A percentile compares a stretch with the other conserved stretches of the same genome.
Evolutionary conservation across 2,113 vertebrate species (phyloP).

Genomic region (Sinocyclocheilus anophthalmus): DNA sequence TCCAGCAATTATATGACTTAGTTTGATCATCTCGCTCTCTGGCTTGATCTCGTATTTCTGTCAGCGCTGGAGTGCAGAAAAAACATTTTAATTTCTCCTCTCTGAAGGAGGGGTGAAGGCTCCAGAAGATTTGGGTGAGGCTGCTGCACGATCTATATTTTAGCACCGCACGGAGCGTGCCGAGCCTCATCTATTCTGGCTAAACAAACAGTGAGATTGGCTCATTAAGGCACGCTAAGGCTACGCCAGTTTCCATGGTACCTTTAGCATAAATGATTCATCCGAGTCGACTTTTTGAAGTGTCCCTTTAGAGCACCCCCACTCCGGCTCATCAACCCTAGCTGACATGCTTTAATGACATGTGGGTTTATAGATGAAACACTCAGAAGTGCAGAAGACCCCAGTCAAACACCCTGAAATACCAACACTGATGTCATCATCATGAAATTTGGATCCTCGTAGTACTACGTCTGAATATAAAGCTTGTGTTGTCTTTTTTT

Average conservation of each 20-base stretch:
- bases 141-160: slow-evolving; percentile 53
- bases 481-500: background rate
- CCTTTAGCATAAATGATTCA: slow-evolving; percentile 63
- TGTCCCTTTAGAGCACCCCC: slow-evolving; percentile 43
- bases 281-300: slow-evolving; percentile 59
- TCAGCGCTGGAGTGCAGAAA: slow-evolving; percentile 12
- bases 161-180: slow-evolving; percentile 5
- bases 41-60: slow-evolving; percentile 2
- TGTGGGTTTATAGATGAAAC: slow-evolving; percentile 45
- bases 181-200: slow-evolving; percentile 17
- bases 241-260: slow-evolving; percentile 27
- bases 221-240: slow-evolving; percentile 39
- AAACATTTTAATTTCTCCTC: slow-evolving; percentile 50
- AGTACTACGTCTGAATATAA: background rate
- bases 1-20: background rate
- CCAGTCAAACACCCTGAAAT: background rate
- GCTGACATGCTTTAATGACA: slow-evolving; percentile 51
- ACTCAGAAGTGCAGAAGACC: slow-evolving; percentile 6
- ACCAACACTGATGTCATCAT: background rate
- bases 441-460: background rate
- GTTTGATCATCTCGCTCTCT: background rate
- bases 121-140: background rate
- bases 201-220: slow-evolving; percentile 49
- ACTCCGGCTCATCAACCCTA: slow-evolving; percentile 47
- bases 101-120: slow-evolving; percentile 26